A percentile compares a stretch with the other conserved stretches of the same genome.
These are phyloP conservation scores for Platycercus adscitus DNA, from an alignment of 2,113 vertebrate species.

Conservation along the genomic window DNA sequence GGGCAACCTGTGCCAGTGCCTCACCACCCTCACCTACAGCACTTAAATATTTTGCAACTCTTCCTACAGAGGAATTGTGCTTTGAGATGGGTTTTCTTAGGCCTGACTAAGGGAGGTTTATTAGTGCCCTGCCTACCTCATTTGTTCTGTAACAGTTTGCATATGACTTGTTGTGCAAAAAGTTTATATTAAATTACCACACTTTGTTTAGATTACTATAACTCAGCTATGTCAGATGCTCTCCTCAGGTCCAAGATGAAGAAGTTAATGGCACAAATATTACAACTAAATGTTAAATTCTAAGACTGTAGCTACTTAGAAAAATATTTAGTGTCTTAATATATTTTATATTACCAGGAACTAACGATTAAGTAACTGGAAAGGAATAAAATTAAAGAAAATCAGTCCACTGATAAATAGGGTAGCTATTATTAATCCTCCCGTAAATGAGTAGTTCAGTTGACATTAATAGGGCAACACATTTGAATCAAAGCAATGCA, in stretches of 20 bases:
- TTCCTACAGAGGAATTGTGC: background rate
- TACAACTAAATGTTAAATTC: background rate
- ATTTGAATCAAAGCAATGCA: background rate
- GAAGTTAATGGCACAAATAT: background rate
- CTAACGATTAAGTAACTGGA: background rate
- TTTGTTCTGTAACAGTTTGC: background rate
- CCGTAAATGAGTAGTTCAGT: background rate
- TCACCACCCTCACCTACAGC: background rate
- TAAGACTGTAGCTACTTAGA: background rate
- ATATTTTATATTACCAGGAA: background rate
- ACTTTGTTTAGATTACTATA: background rate
- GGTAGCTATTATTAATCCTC: conserved; percentile 32
- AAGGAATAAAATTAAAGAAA: conserved; percentile 32
- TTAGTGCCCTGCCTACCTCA: background rate
- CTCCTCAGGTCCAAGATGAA: background rate
- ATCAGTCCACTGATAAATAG: conserved; percentile 4
- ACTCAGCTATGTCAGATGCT: background rate
- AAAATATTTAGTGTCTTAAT: background rate
- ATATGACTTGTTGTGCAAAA: background rate
- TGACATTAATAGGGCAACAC: conserved; percentile 12
- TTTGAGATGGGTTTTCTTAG: background rate
- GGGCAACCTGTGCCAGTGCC: background rate
- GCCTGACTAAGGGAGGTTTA: background rate
- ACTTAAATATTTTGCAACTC: background rate
- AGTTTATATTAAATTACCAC: background rate